A percentile compares a stretch with the other conserved stretches of the same genome.
phyloP scores from a whole-genome alignment of 2,113 vertebrate genomes.

The Henicopernis longicauda region DNA sequence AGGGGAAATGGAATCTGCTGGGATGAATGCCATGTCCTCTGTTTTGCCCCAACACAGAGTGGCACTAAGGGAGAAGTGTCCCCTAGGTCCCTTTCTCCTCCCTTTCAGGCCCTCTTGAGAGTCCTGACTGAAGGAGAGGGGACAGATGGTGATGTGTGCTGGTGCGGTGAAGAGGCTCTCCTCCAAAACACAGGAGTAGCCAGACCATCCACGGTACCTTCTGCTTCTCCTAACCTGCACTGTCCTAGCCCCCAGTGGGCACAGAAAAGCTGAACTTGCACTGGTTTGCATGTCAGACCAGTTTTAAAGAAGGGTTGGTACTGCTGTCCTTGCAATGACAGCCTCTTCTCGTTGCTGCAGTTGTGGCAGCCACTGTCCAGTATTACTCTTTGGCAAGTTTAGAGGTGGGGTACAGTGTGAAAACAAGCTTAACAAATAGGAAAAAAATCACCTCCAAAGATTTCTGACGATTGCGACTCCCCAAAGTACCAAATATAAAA shows the following conservation, averaged over 20 bases:
- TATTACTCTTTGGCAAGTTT: not conserved
- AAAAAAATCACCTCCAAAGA: not conserved
- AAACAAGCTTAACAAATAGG: not conserved
- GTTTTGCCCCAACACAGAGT: not conserved
- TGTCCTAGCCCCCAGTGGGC: too few species aligned
- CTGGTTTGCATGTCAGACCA: not conserved
- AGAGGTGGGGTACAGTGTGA: not conserved
- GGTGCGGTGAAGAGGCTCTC: not conserved
- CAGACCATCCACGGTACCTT: not conserved
- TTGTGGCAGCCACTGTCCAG: not conserved
- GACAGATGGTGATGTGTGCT: rapidly evolving
- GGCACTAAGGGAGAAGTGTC: not conserved
- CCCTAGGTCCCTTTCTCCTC: not conserved
- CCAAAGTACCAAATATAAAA: not conserved
- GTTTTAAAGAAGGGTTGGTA: not conserved
- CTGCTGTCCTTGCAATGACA: not conserved
- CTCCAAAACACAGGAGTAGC: not conserved
- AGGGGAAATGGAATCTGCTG: not conserved
- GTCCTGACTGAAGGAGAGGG: not conserved
- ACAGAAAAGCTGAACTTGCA: not conserved
- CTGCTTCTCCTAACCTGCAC: not conserved
- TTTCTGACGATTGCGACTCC: not conserved
- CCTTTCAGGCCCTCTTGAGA: not conserved
- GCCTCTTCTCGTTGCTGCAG: not conserved
- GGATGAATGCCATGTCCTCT: not conserved